Evolutionary conservation across 2,888 invertebrate genomes (phyloP), one percentile per base, ranked within the genome.

Genomic region (Syritta pipiens): DNA sequence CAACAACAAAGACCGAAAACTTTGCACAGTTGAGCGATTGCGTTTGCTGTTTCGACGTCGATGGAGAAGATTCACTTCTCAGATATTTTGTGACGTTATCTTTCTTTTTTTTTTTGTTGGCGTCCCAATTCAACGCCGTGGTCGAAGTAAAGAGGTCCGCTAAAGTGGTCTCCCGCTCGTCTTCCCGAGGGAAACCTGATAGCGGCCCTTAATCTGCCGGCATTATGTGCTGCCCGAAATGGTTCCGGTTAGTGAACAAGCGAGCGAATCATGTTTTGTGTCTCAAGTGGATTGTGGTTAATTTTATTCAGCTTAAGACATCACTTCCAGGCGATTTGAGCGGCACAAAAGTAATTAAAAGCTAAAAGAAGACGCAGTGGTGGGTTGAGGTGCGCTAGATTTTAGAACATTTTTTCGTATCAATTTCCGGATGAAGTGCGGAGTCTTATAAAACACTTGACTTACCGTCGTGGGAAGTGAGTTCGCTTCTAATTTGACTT

Each of bases 201-300:
- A 79, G 57, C 49, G 60, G 44, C 20, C 67, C 28, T 57, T 51
- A 74, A 79, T 62, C 62, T 79, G 67, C 49, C 49, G 40, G 60
- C 67, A 79, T 79, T 79, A 79, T 72, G 74, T 51, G 74, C 65
- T 67, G 55, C 60, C 35, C n/a, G n/a, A 72, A 79, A 72, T 79
- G 55, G 77, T 79, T 79, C 74, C 79, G 79, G 79, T 62, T 79
- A 68, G 67, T 79, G 79, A 79, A 67, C 74, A 79, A 79, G 79
- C 79, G 57, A 79, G 74, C 79, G 72, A 79, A 74, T 79, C 79
- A 79, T 74, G 79, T 79, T 74, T 42, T 62, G 62, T 46, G 79
- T 79, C 79, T 62, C 53, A 51, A 59, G 26, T 59, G 37, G 46
- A 67, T 57, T 62, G 67, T 32, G 72, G 57, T 62, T 68, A 74